Evolutionary conservation across 2,797 vertebrate species (phyloP), one percentile per base, ranked within the genome.

Genomic region (Poecilia velifera): DNA sequence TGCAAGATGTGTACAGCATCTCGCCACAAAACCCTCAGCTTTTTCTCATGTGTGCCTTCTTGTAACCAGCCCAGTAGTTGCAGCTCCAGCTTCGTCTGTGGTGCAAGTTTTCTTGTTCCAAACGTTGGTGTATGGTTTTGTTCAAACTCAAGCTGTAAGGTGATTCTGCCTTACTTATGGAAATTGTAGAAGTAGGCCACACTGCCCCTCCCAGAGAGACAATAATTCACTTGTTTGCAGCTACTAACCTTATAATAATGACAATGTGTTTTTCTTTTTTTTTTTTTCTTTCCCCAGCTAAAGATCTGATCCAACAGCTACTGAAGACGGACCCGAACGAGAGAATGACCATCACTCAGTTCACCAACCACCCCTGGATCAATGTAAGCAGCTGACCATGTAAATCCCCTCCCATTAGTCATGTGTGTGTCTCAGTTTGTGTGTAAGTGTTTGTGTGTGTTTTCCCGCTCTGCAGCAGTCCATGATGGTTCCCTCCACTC

Each of bases 311-410:
- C 93, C 95, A 97, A 80, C 96, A 97, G 77, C 94, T 99, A 20
- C 93, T 99, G 91, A 99, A 98, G 95, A 99, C 98, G 0, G 98
- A 99, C 89, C 98, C 98, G 13, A 99, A 96, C 0, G 98, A 99
- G 93, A 96, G 98, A 89, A 97, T 99, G 97, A 97, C 97, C 86
- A 97, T 99, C 93, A 94, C 95, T 73, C 96, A 98, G 55, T 99
- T 99, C 79, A 99, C 96, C 97, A 99, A 98, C 93, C 97, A 99
- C 78, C 96, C 98, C 45, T 99, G 98, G 98, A 99, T 99, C 92
- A 99, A 97, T 4, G 98, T 99, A 90, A 96, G 97, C 87, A n/a
- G 71, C 22, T 45, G 53, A 14, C 22, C 41, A 20, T 28, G 25
- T 22, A 3, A 14, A 14, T 6, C 7, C 12, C 68, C 12, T 71